Base-by-base conservation (phyloP, 2,797 vertebrate species). In the Melanitta fusca region DNA sequence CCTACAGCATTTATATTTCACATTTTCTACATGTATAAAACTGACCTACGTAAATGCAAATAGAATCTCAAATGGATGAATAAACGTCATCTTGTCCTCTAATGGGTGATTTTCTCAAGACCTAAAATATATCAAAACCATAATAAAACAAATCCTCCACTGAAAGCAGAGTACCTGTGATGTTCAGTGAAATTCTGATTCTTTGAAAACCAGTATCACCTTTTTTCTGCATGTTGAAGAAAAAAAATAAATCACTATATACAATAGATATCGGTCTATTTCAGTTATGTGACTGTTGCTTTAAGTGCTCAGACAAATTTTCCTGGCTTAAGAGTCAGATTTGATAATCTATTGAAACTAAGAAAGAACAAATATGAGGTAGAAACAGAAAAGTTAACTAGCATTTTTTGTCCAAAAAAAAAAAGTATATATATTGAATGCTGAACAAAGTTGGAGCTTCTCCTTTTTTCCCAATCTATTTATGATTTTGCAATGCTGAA, bases 401-500 rank as follows among this genome's bases (percentile, higher is more conserved):
- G 53, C 11, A 84, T 36, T 62, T 92, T 89, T 39, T 80, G 62
- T 2, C 21, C 8, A 49, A 49, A 22, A 49, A 49, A 22, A 11
- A 22, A 49, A 12, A 47, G 3, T 13, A 49, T 22, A n/a, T 47
- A 49, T 49, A 49, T 25, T 74, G 56, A 91, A 73, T 36, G n/a
- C 27, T 66, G 49, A 58, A 78, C 21, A 74, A 56, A 71, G 27
- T 62, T 94, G 53, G 53, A 84, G 20, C 54, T 85, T 78, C 45
- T 71, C 20, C 8, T 61, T 85, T 53, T 89, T 92, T 66, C 66
- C 49, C n/a, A 43, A 80, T 47, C 57, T 41, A 82, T 32, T 89
- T 54, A 85, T 72, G 69, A 58, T 85, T 95, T 79, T 89, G 83
- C 72, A 95, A 81, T n/a, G 36, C 32, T 85, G 58, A 93, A 85